These are phyloP conservation scores for Andrena chrysosceles DNA, from an alignment of 2,888 invertebrate genomes.

Conservation along the genomic window DNA sequence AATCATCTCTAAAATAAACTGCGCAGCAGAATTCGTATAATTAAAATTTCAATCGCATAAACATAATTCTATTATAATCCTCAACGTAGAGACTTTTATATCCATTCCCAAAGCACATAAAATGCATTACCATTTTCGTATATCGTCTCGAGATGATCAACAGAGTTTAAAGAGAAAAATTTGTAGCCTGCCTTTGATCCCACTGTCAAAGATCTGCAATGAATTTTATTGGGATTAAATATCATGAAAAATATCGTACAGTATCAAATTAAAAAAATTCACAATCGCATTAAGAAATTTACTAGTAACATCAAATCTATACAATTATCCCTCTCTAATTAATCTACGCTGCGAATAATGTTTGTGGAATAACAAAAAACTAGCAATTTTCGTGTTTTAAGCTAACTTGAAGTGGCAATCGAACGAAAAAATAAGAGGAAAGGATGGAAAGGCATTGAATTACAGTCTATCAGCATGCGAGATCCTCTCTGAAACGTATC, in stretches of 20 bases:
- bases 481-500: neutral
- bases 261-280: neutral
- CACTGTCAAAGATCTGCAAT: constrained; percentile 94
- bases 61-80: neutral
- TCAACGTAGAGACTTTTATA: neutral
- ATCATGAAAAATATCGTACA: neutral
- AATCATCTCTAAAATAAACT: neutral
- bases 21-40: neutral
- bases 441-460: constrained; percentile 46
- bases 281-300: neutral
- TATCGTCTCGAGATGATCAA: constrained; percentile 95
- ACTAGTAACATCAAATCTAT: neutral
- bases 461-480: neutral
- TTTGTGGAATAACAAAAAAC: neutral
- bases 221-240: constrained; percentile 19
- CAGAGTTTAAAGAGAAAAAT: constrained; percentile 93
- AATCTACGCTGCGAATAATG: neutral
- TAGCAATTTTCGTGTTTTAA: constrained; percentile 16
- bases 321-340: neutral
- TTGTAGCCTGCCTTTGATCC: constrained; percentile 96
- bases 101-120: neutral
- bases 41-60: neutral
- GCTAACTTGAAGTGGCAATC: neutral
- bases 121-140: constrained; percentile 90
- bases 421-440: neutral